These are phyloP conservation scores for Andricus grossulariae DNA, from an alignment of 1,140 invertebrate genomes.

Conservation along the genomic window DNA sequence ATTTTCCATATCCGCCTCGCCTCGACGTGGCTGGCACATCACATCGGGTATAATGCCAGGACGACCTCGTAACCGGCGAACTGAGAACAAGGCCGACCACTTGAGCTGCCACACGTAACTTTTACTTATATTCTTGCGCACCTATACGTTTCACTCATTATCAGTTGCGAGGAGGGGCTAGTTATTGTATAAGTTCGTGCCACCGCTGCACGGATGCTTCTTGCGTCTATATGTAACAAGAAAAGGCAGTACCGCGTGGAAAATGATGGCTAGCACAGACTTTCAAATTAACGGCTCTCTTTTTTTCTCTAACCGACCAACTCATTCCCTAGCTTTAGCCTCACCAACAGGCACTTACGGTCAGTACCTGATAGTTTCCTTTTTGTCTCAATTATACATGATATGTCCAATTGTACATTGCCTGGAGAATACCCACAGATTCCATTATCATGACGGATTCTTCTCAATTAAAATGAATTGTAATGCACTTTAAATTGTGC, in stretches of 20 bases:
- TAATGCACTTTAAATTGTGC: conserved; percentile 2
- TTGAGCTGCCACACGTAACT: conserved; percentile 60
- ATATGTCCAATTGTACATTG: not conserved
- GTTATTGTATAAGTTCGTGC: conserved; percentile 54
- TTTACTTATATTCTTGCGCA: conserved; percentile 66
- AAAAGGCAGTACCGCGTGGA: not conserved
- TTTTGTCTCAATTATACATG: conserved; percentile 21
- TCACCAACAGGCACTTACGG: not conserved
- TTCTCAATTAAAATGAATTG: not conserved
- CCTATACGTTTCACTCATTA: conserved; percentile 60
- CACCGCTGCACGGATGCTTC: conserved; percentile 15
- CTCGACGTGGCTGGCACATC: conserved; percentile 45
- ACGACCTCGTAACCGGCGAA: conserved; percentile 60
- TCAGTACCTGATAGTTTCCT: conserved; percentile 16
- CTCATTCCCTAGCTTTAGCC: not conserved
- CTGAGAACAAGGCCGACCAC: conserved; percentile 64
- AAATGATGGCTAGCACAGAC: not conserved
- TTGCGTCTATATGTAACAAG: not conserved
- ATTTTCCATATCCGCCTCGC: conserved; percentile 53
- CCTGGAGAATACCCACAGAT: not conserved
- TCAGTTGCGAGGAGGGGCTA: conserved; percentile 50
- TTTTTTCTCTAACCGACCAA: not conserved
- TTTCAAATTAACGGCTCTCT: conserved; percentile 12
- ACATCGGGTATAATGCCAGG: conserved; percentile 48
- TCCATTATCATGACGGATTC: conserved; percentile 21